phyloP scores from a whole-genome alignment of 2,888 invertebrate genomes.

The Eristalinus aeneus region DNA sequence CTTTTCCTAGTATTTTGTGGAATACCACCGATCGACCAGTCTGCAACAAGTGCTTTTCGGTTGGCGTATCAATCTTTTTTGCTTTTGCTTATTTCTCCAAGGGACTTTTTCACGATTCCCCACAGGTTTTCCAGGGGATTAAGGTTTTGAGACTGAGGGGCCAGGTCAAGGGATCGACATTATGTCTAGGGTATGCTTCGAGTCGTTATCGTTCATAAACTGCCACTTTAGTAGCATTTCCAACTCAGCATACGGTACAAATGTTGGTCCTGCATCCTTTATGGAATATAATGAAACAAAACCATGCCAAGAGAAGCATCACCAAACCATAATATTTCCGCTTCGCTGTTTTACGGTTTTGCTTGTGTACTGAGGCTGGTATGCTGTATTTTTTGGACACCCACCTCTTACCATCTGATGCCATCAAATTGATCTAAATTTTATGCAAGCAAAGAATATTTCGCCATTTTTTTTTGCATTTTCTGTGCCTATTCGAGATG shows the following conservation, averaged over 20 bases:
- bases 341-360: slow-evolving; percentile 13
- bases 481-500: no score
- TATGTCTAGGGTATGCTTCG: no score
- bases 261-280: slow-evolving; percentile 13
- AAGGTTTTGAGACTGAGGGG: neutral
- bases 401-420: no score
- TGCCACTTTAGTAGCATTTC: no score
- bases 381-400: slow-evolving; percentile 3
- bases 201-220: no score
- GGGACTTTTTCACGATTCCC: slow-evolving; percentile 4
- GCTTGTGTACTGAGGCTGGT: slow-evolving; percentile 12
- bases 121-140: no score
- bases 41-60: neutral
- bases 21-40: slow-evolving; percentile 2
- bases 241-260: slow-evolving; percentile 5
- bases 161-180: slow-evolving; percentile 11
- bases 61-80: neutral
- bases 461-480: no score
- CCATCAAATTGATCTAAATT: no score
- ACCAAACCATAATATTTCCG: slow-evolving; percentile 11
- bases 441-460: no score
- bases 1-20: slow-evolving; percentile 1
- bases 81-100: neutral
- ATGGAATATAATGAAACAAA: no score
- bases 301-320: no score